Conservation (phyloP, 2,888 invertebrate genomes). For the Parthenolecanium corni region DNA sequence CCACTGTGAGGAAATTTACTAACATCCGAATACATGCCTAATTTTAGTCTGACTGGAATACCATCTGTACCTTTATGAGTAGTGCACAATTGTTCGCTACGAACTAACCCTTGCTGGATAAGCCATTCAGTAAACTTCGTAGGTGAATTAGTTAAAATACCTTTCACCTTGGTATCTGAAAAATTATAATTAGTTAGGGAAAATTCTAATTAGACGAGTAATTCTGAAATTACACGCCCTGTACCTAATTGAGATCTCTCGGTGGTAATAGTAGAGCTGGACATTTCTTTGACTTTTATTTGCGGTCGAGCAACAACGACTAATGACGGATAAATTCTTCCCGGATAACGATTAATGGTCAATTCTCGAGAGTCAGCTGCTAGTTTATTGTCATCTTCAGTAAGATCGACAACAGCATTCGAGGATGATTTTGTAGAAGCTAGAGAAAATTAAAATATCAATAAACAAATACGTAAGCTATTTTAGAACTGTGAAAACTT, state of each 20-base stretch:
- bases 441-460: background rate
- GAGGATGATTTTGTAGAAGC: background rate
- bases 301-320: conserved; percentile 73
- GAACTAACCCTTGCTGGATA: conserved; percentile 69
- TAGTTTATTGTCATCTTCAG: conserved; percentile 55
- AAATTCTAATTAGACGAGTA: background rate
- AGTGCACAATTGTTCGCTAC: conserved; percentile 65
- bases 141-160: conserved; percentile 65
- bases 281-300: conserved; percentile 50
- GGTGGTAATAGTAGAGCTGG: conserved; percentile 37
- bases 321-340: conserved; percentile 74
- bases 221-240: conserved; percentile 10
- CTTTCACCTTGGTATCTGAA: conserved; percentile 72
- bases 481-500: no score
- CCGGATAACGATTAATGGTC: conserved; percentile 59
- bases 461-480: no score
- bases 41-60: conserved; percentile 52
- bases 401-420: conserved; percentile 48
- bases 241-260: conserved; percentile 41
- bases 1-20: conserved; percentile 76
- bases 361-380: conserved; percentile 60
- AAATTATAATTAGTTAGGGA: no score
- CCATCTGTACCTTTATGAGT: conserved; percentile 43
- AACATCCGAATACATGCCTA: conserved; percentile 77
- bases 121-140: conserved; percentile 84